phyloP scores from a whole-genome alignment of 1,140 invertebrate genomes.

The Delia radicum region DNA sequence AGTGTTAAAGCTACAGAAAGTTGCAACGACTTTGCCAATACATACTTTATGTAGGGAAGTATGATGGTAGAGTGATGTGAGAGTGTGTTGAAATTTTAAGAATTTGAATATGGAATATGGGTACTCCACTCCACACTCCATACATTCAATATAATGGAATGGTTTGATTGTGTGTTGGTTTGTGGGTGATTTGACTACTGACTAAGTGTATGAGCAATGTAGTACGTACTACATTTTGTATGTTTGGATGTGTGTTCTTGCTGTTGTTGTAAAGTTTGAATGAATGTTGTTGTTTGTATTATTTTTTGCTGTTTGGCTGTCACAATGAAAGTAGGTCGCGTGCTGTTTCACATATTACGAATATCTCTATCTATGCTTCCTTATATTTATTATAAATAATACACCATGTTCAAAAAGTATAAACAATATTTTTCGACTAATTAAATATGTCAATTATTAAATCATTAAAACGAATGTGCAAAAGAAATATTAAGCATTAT shows the following conservation, averaged over 20 bases:
- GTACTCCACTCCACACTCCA: too few relatives aligned
- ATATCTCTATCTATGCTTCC: not conserved
- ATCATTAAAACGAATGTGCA: too few relatives aligned
- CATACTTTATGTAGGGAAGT: too few relatives aligned
- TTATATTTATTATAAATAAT: too few relatives aligned
- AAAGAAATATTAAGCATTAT: too few relatives aligned
- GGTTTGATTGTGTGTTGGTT: not conserved
- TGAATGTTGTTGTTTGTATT: not conserved
- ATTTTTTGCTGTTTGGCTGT: constrained; percentile 7
- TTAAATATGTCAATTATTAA: too few relatives aligned
- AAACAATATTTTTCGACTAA: too few relatives aligned
- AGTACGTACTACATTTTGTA: too few relatives aligned
- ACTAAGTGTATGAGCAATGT: too few relatives aligned
- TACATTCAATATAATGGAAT: not conserved
- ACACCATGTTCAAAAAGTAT: too few relatives aligned
- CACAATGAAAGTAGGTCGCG: constrained; percentile 20
- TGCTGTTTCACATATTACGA: constrained; percentile 19
- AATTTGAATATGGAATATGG: constrained; percentile 12
- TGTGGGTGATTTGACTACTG: constrained; percentile 12
- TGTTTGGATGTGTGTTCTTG: too few relatives aligned
- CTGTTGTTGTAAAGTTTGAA: not conserved
- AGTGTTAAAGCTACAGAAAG: not conserved
- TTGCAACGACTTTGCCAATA: not conserved
- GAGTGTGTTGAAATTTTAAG: not conserved
- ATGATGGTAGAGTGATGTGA: not conserved